These are phyloP conservation scores for Thermophis baileyi DNA, from an alignment of 2,113 vertebrate genomes.

Conservation along the genomic window DNA sequence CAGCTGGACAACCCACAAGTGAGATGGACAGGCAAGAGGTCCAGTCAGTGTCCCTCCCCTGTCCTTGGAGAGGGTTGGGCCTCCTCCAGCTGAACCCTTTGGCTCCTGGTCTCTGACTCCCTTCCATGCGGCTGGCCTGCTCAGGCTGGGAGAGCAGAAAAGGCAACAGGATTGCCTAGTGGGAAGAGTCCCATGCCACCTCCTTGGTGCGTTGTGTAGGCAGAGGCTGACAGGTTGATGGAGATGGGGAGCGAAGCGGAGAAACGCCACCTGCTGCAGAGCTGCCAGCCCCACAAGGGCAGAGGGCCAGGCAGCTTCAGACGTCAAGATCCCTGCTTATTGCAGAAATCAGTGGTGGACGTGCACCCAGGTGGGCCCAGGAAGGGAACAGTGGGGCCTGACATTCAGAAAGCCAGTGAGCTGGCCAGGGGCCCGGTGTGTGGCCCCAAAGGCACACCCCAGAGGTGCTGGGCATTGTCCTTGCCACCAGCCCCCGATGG, in stretches of 20 bases:
- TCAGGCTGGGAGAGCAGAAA: not conserved
- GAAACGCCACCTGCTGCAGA: not conserved
- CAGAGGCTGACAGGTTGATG: not conserved
- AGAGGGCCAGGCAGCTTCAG: not conserved
- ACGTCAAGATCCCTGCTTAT: not conserved
- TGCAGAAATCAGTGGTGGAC: not conserved
- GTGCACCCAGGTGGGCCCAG: not conserved
- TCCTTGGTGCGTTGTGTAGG: fast-evolving
- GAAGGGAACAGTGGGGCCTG: not conserved
- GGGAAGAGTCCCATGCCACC: not conserved
- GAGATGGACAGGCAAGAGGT: not conserved
- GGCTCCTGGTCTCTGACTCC: no score
- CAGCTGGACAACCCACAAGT: no score
- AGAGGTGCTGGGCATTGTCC: not conserved
- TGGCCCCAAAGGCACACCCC: not conserved
- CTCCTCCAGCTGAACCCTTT: not conserved
- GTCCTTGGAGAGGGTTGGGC: not conserved
- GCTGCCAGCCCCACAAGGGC: not conserved
- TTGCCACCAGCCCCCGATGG: not conserved
- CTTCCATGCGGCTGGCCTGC: not conserved
- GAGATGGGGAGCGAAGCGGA: not conserved
- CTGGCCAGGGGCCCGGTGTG: not conserved
- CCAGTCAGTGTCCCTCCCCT: no score
- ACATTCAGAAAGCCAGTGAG: not conserved
- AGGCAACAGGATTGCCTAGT: not conserved